Conservation (phyloP, 2,797 vertebrate genomes). For the Dendrocincla tyrannina region DNA sequence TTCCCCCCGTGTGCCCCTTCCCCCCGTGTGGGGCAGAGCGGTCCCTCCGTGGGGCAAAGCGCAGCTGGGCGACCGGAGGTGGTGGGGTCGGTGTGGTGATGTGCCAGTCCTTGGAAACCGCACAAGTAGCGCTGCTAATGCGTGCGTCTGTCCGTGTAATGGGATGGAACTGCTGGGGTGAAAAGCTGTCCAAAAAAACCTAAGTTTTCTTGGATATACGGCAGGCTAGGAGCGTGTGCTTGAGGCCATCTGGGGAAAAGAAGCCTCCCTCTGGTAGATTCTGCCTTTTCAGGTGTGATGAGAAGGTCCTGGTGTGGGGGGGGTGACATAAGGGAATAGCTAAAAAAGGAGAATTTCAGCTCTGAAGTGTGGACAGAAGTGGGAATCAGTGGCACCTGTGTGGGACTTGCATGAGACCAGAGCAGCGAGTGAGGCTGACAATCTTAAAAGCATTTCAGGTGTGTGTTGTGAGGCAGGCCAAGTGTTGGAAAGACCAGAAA, state of each 20-base stretch:
- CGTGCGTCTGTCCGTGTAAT: too few species aligned
- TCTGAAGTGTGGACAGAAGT: neutral
- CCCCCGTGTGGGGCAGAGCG: too few species aligned
- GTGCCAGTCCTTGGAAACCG: neutral
- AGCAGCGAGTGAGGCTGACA: neutral
- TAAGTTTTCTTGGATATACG: fast-evolving
- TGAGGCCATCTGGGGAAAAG: neutral
- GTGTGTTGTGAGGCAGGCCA: neutral
- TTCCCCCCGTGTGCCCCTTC: too few species aligned
- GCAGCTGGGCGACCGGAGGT: neutral
- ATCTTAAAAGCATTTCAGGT: fast-evolving
- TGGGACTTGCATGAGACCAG: fast-evolving
- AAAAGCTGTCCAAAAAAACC: neutral
- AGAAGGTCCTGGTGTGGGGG: neutral
- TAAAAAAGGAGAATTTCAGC: neutral
- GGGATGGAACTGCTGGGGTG: neutral
- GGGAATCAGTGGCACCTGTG: fast-evolving
- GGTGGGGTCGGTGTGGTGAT: neutral
- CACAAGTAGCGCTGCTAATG: neutral
- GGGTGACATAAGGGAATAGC: fast-evolving
- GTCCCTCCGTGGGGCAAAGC: too few species aligned
- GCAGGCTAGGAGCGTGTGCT: neutral
- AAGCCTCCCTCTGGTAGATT: neutral
- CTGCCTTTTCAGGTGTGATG: neutral
- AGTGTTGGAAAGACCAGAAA: neutral